Percentiles rank a stretch among this genome's conserved stretches.
These are phyloP conservation scores for Gephyroberyx darwinii DNA, from an alignment of 2,797 vertebrate genomes.

Conservation along the genomic window DNA sequence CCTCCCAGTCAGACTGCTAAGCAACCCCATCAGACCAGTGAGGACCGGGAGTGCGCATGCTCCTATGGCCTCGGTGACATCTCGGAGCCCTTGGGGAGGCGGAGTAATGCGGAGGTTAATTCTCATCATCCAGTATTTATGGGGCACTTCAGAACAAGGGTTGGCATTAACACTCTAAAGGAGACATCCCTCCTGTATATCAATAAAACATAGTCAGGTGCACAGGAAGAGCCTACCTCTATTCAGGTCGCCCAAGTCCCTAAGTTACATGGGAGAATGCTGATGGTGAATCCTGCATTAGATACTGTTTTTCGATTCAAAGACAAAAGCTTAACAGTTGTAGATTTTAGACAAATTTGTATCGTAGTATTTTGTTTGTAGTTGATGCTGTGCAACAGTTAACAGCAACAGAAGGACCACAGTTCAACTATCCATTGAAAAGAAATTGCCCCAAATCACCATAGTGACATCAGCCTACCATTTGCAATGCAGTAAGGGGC, in stretches of 20 bases:
- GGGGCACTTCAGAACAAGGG: conserved; percentile 82
- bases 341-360: background rate
- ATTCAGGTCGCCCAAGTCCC: conserved; percentile 52
- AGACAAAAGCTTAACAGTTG: background rate
- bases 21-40: conserved; percentile 75
- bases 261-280: conserved; percentile 22
- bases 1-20: conserved; percentile 76
- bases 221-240: conserved; percentile 67
- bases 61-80: conserved; percentile 77
- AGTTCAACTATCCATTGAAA: conserved; percentile 21
- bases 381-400: background rate
- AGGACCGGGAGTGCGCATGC: conserved; percentile 62
- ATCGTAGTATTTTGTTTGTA: background rate
- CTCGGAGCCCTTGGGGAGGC: conserved; percentile 69
- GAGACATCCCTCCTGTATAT: conserved; percentile 79
- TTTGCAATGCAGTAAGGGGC: conserved; percentile 75
- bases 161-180: conserved; percentile 84
- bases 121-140: conserved; percentile 84
- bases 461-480: conserved; percentile 68
- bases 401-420: conserved; percentile 12
- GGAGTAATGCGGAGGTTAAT: conserved; percentile 79
- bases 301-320: conserved; percentile 10
- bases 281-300: conserved; percentile 7
- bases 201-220: conserved; percentile 82
- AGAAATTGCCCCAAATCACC: conserved; percentile 56